Evolutionary conservation across 1,140 invertebrate species (phyloP).

Genomic region (Trissolcus basalis): DNA sequence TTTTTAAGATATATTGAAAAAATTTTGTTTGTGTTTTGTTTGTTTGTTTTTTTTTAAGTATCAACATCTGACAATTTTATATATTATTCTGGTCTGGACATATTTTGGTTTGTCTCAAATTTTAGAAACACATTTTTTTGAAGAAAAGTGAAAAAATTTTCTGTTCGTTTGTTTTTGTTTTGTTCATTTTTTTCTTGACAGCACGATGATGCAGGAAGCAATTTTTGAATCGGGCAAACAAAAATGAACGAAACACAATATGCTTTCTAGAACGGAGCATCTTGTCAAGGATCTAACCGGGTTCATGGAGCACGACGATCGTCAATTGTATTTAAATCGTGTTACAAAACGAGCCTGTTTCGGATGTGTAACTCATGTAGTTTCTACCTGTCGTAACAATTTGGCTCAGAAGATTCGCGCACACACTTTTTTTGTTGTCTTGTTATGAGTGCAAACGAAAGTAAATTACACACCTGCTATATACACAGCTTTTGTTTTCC

Average conservation of each 20-base stretch:
- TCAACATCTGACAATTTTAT: too few species aligned
- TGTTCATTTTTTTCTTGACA: too few species aligned
- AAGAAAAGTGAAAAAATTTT: too few species aligned
- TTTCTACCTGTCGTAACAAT: constrained; percentile 54
- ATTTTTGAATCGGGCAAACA: constrained; percentile 27
- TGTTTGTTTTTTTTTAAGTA: too few species aligned
- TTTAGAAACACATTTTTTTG: too few species aligned
- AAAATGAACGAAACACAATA: constrained; percentile 38
- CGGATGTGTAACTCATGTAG: constrained; percentile 42
- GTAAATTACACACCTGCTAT: not conserved
- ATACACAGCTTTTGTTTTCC: constrained; percentile 14
- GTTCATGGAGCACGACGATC: constrained; percentile 52
- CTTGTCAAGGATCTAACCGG: constrained; percentile 36
- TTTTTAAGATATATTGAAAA: too few species aligned
- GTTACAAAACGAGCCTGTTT: constrained; percentile 61
- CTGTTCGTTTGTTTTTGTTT: too few species aligned
- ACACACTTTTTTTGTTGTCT: constrained; percentile 2
- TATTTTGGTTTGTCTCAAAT: too few species aligned
- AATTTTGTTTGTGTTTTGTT: too few species aligned
- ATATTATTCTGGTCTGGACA: too few species aligned
- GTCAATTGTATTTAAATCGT: constrained; percentile 67
- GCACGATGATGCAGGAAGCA: constrained; percentile 12
- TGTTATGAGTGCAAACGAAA: not conserved
- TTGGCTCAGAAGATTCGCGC: constrained; percentile 20
- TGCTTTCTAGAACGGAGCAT: constrained; percentile 53